Conservation (phyloP, 2,888 invertebrate species). For the Mamestra brassicae region DNA sequence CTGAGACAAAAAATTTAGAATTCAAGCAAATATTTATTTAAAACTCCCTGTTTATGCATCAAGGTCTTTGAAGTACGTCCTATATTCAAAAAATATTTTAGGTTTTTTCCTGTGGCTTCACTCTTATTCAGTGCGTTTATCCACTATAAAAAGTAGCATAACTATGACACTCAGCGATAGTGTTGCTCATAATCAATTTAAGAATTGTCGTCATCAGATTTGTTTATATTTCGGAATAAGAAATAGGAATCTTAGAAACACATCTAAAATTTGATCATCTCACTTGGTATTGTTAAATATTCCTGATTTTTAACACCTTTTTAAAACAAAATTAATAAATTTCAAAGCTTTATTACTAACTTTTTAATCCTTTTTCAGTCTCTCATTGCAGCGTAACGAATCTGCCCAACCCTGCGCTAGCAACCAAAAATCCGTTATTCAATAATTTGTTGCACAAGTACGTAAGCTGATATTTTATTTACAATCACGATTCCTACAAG, state of each 20-base stretch:
- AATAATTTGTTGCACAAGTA: neutral
- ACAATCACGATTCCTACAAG: too few relatives aligned
- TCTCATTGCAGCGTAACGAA: neutral
- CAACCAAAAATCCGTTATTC: neutral
- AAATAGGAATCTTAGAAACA: too few relatives aligned
- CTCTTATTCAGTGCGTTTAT: neutral
- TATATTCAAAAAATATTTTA: neutral
- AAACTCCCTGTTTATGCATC: neutral
- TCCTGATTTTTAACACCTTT: neutral
- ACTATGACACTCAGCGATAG: too few relatives aligned
- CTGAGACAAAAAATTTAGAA: neutral
- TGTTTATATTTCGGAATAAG: too few relatives aligned
- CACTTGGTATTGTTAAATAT: too few relatives aligned
- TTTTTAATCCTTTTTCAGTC: too few relatives aligned
- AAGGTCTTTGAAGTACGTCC: neutral
- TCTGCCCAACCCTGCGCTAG: neutral
- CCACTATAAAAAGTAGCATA: too few relatives aligned
- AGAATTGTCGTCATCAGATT: too few relatives aligned
- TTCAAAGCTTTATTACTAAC: too few relatives aligned
- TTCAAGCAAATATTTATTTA: neutral
- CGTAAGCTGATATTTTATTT: neutral
- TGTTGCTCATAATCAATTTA: too few relatives aligned
- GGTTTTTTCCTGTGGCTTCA: neutral
- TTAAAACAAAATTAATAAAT: too few relatives aligned
- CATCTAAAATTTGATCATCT: too few relatives aligned